A percentile compares a stretch with the other conserved stretches of the same genome.
Evolutionary conservation across 1,140 invertebrate genomes (phyloP).

Genomic region (Ips typographus): DNA sequence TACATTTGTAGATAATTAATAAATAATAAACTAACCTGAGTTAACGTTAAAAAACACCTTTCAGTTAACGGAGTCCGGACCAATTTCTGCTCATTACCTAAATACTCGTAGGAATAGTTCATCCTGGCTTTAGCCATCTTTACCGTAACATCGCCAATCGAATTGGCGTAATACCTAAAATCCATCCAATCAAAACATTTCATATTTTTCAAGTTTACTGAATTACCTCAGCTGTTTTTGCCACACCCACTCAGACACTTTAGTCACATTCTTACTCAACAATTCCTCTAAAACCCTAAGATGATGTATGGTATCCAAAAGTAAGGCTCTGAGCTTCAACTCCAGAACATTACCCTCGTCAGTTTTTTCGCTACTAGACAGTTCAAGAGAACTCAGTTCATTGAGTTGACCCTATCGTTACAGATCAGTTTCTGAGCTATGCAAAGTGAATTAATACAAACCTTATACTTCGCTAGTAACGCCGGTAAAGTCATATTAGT

Average conservation of each 20-base stretch:
- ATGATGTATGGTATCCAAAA: slow-evolving; percentile 93
- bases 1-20: background rate
- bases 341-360: slow-evolving; percentile 51
- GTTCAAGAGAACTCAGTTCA: slow-evolving; percentile 62
- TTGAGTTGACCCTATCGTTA: slow-evolving; percentile 59
- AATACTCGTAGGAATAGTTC: slow-evolving; percentile 96
- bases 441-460: slow-evolving; percentile 24
- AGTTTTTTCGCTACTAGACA: slow-evolving; percentile 42
- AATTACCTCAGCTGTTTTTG: slow-evolving; percentile 87
- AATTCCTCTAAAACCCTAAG: slow-evolving; percentile 79
- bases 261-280: slow-evolving; percentile 65
- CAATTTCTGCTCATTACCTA: slow-evolving; percentile 87
- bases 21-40: slow-evolving; percentile 64
- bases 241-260: slow-evolving; percentile 85
- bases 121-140: slow-evolving; percentile 89
- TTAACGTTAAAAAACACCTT: slow-evolving; percentile 93
- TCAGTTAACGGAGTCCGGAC: slow-evolving; percentile 93
- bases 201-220: background rate
- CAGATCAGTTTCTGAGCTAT: background rate
- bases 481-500: slow-evolving; percentile 61
- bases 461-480: slow-evolving; percentile 49
- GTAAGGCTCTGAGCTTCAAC: slow-evolving; percentile 72
- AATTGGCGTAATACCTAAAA: slow-evolving; percentile 60
- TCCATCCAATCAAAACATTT: background rate
- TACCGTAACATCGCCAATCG: slow-evolving; percentile 61